Conservation (phyloP, 2,888 invertebrate genomes). For the Cremastinae sp. region DNA sequence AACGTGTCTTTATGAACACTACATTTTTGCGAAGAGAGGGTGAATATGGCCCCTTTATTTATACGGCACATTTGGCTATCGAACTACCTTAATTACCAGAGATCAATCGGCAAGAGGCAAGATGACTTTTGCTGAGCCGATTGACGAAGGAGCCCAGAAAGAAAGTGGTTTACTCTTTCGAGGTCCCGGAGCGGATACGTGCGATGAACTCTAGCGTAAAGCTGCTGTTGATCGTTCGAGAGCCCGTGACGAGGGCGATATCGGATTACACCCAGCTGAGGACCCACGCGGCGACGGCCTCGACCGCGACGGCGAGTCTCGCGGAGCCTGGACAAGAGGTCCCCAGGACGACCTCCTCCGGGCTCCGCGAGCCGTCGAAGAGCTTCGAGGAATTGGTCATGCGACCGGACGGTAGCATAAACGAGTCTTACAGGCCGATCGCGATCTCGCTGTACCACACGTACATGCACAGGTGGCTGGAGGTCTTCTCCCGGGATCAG, state of each 20-base stretch:
- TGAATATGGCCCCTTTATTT: too few relatives aligned
- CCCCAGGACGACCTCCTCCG: conserved; percentile 48
- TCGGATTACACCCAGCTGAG: conserved; percentile 98
- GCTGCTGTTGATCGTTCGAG: conserved; percentile 95
- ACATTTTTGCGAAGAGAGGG: too few relatives aligned
- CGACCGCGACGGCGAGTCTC: conserved; percentile 73
- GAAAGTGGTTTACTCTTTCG: conserved; percentile 16
- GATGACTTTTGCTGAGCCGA: neutral
- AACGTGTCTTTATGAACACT: neutral
- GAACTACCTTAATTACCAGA: too few relatives aligned
- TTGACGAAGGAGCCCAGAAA: neutral
- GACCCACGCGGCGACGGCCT: conserved; percentile 90
- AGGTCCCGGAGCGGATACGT: conserved; percentile 96
- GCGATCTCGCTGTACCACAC: conserved; percentile 95
- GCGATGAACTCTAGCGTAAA: conserved; percentile 97
- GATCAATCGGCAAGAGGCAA: too few relatives aligned
- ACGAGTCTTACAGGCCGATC: conserved; percentile 91
- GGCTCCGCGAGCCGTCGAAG: conserved; percentile 70
- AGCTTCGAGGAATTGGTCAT: conserved; percentile 92
- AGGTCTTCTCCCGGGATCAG: conserved; percentile 94
- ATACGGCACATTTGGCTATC: too few relatives aligned
- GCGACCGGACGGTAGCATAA: conserved; percentile 90
- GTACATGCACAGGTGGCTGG: conserved; percentile 95
- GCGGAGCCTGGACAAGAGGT: conserved; percentile 48
- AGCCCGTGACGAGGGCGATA: conserved; percentile 97